These are phyloP conservation scores for Hypena proboscidalis DNA, from an alignment of 2,888 invertebrate species.

Conservation along the genomic window DNA sequence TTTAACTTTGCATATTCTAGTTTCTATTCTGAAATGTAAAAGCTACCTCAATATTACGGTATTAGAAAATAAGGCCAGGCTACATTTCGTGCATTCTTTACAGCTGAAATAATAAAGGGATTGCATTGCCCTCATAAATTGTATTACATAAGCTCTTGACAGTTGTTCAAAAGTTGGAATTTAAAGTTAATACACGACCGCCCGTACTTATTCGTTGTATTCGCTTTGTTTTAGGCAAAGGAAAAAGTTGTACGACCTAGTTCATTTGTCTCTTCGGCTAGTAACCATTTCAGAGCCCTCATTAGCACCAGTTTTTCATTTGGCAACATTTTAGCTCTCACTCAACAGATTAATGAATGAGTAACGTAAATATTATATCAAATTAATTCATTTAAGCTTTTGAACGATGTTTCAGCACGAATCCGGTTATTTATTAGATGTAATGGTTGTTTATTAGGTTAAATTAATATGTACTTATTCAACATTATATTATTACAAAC, in stretches of 20 bases:
- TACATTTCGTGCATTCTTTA: not conserved
- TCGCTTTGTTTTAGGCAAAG: conserved; percentile 23
- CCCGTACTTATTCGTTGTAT: not conserved
- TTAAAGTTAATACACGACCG: conserved; percentile 16
- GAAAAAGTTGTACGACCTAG: conserved; percentile 29
- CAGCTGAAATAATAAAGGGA: conserved; percentile 16
- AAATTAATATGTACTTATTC: too few species aligned
- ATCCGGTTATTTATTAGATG: too few species aligned
- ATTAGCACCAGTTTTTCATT: conserved; percentile 35
- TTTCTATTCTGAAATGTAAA: not conserved
- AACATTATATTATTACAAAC: too few species aligned
- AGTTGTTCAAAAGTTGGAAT: conserved; percentile 27
- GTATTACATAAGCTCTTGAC: conserved; percentile 10
- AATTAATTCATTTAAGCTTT: too few species aligned
- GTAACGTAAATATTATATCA: conserved; percentile 28
- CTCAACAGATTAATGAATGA: conserved; percentile 36
- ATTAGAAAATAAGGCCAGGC: not conserved
- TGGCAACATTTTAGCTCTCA: conserved; percentile 5
- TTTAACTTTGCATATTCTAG: not conserved
- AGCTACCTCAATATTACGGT: not conserved
- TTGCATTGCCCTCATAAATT: conserved; percentile 28
- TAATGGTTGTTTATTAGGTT: too few species aligned
- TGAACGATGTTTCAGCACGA: too few species aligned
- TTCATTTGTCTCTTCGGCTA: conserved; percentile 34
- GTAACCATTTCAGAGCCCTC: conserved; percentile 23